phyloP scores from a whole-genome alignment of 2,113 vertebrate genomes.

The Sialia sialis region DNA sequence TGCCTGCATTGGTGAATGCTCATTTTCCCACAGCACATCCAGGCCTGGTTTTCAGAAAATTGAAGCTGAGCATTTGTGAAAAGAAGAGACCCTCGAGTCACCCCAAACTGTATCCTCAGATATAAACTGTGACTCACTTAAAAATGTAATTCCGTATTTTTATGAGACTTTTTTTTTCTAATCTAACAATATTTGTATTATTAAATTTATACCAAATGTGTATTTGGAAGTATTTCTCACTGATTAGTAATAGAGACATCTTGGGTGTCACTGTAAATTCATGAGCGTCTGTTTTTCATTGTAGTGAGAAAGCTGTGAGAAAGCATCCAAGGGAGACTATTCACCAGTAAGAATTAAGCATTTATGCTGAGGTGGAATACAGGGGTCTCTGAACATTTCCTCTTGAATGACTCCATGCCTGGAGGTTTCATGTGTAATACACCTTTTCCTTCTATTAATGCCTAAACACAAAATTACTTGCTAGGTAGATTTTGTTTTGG shows the following conservation, averaged over 20 bases:
- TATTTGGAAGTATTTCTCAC: slow-evolving; percentile 42
- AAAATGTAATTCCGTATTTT: background rate
- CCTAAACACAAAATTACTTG: background rate
- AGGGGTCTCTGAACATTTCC: background rate
- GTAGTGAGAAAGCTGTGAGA: slow-evolving; percentile 13
- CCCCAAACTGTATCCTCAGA: background rate
- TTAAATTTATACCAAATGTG: slow-evolving; percentile 43
- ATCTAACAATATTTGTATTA: slow-evolving; percentile 23
- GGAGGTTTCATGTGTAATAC: background rate
- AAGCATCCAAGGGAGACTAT: background rate
- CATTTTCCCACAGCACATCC: background rate
- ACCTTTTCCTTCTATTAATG: background rate
- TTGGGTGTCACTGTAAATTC: slow-evolving; percentile 31
- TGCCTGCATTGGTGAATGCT: background rate
- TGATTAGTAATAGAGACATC: background rate
- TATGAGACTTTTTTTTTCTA: background rate
- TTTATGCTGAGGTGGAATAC: background rate
- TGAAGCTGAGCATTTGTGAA: background rate
- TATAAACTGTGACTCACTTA: background rate
- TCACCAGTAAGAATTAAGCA: background rate
- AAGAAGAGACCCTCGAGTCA: background rate
- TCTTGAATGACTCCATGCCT: background rate
- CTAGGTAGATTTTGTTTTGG: background rate
- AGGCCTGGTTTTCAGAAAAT: background rate
- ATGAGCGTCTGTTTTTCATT: slow-evolving; percentile 23